Evolutionary conservation across 2,888 invertebrate genomes (phyloP), one percentile per base, ranked within the genome.

Genomic region (Phaonia tiefii): DNA sequence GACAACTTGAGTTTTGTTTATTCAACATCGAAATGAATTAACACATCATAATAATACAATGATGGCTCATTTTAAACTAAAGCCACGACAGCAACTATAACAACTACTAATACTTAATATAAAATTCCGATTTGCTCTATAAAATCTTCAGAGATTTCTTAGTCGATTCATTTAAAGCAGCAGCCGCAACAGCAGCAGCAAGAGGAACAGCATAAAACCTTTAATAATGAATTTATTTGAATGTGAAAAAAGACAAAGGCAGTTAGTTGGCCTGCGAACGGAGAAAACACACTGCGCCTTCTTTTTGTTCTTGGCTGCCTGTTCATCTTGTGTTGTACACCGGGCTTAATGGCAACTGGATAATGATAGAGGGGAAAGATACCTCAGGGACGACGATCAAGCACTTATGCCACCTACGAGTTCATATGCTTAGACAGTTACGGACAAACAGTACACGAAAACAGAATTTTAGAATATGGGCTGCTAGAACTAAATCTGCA

Each of bases 11-110:
- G 31, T 78, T 31, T 81, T 81, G 81, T 81, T 81, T 78, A 81
- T 78, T 75, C 77, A 78, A 78, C 81, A 78, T 71, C 81, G 60
- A 78, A 58, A 67, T 67, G 75, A 78, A 81, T 81, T 81, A 81
- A 81, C 78, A 81, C 81, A 81, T 81, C 80, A 81, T 75, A 71
- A 75, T 76, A 76, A 73, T 42, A 65, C 72, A 25, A 22, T 22
- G 44, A 25, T 39, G 15, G 71, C 54, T 54, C 69, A 79, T 54
- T 69, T 78, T 66, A 42, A 78, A 67, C 69, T 69, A 60, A 58
- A 71, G 20, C 20, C 20, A 1, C 49, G 49, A 31, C 51, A 51
- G 51, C 20, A 31, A 22, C 17, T 54, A 10, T 20, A 26, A n/a
- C 56, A 26, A 26, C 51, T 2, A 25, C 11, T 31, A 25, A 11